Evolutionary conservation across 2,797 vertebrate species (phyloP).

Genomic region (Labroides dimidiatus): DNA sequence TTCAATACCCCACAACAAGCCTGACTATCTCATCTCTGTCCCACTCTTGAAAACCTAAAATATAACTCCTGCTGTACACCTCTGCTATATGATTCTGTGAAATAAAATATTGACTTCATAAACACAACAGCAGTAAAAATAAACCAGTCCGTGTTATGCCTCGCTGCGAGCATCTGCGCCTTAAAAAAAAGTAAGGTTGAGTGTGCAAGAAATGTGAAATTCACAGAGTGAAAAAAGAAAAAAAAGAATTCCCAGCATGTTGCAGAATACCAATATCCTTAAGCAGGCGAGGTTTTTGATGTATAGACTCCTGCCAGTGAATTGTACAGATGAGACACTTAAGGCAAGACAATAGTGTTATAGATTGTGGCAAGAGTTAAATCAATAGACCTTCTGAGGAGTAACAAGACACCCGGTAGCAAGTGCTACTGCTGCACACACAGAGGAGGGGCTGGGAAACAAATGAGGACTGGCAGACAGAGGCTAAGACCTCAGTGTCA

Average conservation of each 20-base stretch:
- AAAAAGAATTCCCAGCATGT: slow-evolving; percentile 75
- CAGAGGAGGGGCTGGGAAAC: slow-evolving; percentile 81
- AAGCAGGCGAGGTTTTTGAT: slow-evolving; percentile 80
- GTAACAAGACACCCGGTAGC: slow-evolving; percentile 87
- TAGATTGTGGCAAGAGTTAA: slow-evolving; percentile 89
- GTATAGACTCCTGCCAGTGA: slow-evolving; percentile 84
- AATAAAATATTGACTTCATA: slow-evolving; percentile 74
- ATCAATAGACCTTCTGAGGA: slow-evolving; percentile 89
- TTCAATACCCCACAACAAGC: slow-evolving; percentile 22
- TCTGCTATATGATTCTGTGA: slow-evolving; percentile 55
- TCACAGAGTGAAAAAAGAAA: slow-evolving; percentile 47
- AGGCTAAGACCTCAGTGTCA: slow-evolving; percentile 81
- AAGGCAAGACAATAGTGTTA: slow-evolving; percentile 88
- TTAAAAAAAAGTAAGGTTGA: slow-evolving; percentile 69
- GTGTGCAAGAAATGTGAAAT: slow-evolving; percentile 72
- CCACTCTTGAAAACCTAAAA: slow-evolving; percentile 38
- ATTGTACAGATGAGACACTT: slow-evolving; percentile 89
- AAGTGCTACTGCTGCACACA: slow-evolving; percentile 82
- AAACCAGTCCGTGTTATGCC: slow-evolving; percentile 54
- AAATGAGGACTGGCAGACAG: slow-evolving; percentile 84
- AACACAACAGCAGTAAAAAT: slow-evolving; percentile 72
- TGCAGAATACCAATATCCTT: slow-evolving; percentile 82
- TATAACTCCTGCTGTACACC: slow-evolving; percentile 44
- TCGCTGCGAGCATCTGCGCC: slow-evolving; percentile 60
- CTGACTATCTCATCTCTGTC: slow-evolving; percentile 40